phyloP scores from a whole-genome alignment of 2,113 vertebrate genomes.

The Cyprinodon tularosa region DNA sequence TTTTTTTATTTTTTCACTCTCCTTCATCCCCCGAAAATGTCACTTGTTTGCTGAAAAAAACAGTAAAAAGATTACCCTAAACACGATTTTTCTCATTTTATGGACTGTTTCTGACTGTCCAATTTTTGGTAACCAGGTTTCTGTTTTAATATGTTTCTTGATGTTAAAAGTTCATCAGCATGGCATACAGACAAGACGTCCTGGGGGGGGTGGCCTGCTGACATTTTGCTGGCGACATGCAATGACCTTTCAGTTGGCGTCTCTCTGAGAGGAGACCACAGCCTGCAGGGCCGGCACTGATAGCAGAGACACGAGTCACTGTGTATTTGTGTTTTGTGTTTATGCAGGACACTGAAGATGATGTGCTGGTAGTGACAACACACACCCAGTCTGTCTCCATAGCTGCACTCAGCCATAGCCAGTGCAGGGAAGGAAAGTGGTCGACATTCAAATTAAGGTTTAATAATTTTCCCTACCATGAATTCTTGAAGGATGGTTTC shows the following conservation, averaged over 20 bases:
- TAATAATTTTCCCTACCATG: background rate
- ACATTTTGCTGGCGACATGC: slow-evolving; percentile 59
- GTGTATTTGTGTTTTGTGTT: slow-evolving; percentile 24
- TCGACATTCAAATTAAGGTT: background rate
- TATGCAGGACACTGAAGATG: slow-evolving; percentile 33
- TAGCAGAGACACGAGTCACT: slow-evolving; percentile 39
- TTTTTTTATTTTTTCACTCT: slow-evolving; percentile 47
- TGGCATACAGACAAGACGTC: slow-evolving; percentile 17
- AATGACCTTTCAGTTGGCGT: slow-evolving; percentile 61
- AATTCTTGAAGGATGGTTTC: background rate
- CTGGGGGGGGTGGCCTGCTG: slow-evolving; percentile 14
- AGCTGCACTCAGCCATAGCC: slow-evolving; percentile 41
- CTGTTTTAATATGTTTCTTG: slow-evolving; percentile 28
- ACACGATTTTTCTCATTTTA: slow-evolving; percentile 60
- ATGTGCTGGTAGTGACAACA: slow-evolving; percentile 32
- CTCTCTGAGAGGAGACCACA: slow-evolving; percentile 22
- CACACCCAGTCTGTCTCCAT: slow-evolving; percentile 33
- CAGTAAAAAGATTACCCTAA: slow-evolving; percentile 18
- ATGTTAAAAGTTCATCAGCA: slow-evolving; percentile 39
- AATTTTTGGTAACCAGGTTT: slow-evolving; percentile 13
- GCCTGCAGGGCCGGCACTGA: slow-evolving; percentile 38
- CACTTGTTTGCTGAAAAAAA: slow-evolving; percentile 39
- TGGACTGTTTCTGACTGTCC: slow-evolving; percentile 43
- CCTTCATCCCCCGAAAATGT: slow-evolving; percentile 52
- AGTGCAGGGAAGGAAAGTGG: background rate